Base-by-base conservation (phyloP, 1,140 invertebrate genomes). In the Triops cancriformis region DNA sequence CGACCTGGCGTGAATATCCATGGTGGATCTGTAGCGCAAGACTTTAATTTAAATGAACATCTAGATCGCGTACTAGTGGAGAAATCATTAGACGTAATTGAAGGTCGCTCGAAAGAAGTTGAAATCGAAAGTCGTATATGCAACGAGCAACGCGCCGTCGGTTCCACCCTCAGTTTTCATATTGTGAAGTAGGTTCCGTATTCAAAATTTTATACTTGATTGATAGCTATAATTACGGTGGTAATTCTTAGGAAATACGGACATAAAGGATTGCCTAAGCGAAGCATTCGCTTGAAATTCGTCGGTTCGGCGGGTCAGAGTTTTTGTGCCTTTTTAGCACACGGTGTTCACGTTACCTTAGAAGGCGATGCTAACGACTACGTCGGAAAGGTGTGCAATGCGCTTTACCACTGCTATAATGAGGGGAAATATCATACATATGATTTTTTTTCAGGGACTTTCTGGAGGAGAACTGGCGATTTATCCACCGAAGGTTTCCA, bases 301-400 rank as follows among this genome's bases (percentile, higher is more conserved):
- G 92, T 86, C 79, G 98, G 98, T 10, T 97, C 95, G n/a, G 98
- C 97, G 31, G 98, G 98, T 41, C 98, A 99, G 86, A 98, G 96
- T 83, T 99, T 99, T 86, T 96, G 98, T 85, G 97, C 97, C n/a
- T 99, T 99, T 86, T 85, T 99, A 79, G 91, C 93, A 0, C 92
- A 91, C 79, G 98, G 98, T 41, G 89, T 99, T 78, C 91, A 91
- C 80, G 91, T 98, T 1, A 94, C 90, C 12, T 87, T 99, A 4
- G 96, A 98, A 86, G 98, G 98, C 75, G 98, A 99, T 87, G 93
- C 97, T 73, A 99, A 99, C 85, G 98, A 99, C 86, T 99, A 99
- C 86, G 97, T 99, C 79, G 97, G 95, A 86, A 92, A 92, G 85
- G 89, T 89, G 81, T 75, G 51, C 10, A 64, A 43, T 23, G 27